These are phyloP conservation scores for Isoperla grammatica DNA, from an alignment of 2,888 invertebrate genomes.

Conservation along the genomic window DNA sequence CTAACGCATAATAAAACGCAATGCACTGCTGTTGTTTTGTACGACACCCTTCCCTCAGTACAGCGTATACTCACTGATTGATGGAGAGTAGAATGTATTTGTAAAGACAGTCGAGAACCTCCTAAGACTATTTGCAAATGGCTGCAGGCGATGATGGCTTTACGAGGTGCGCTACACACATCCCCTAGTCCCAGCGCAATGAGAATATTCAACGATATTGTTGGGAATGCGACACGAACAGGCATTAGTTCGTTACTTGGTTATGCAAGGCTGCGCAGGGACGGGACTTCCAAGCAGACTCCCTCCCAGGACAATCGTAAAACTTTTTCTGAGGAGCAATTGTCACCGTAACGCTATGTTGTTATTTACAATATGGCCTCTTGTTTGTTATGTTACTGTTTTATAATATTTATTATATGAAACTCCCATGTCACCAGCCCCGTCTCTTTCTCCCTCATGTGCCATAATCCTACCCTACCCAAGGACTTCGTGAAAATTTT, in stretches of 20 bases:
- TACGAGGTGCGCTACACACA: not conserved
- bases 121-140: not conserved
- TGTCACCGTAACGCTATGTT: conserved; percentile 24
- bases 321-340: conserved; percentile 44
- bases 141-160: not conserved
- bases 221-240: not conserved
- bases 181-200: conserved; percentile 3
- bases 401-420: conserved; percentile 49
- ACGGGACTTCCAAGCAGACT: not conserved
- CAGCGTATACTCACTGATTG: no score
- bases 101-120: no score
- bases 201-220: conserved; percentile 9
- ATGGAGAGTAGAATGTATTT: no score
- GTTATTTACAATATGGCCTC: conserved; percentile 7
- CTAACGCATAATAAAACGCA: not conserved
- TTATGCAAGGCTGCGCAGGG: conserved; percentile 3
- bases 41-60: not conserved
- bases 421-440: conserved; percentile 43
- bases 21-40: not conserved
- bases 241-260: conserved; percentile 6
- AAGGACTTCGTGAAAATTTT: conserved; percentile 15
- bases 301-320: conserved; percentile 41
- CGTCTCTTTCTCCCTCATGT: conserved; percentile 35
- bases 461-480: conserved; percentile 19
- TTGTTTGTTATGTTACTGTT: conserved; percentile 32